Evolutionary conservation across 2,888 invertebrate genomes (phyloP), one percentile per base, ranked within the genome.

Genomic region (Argyra leucocephala): DNA sequence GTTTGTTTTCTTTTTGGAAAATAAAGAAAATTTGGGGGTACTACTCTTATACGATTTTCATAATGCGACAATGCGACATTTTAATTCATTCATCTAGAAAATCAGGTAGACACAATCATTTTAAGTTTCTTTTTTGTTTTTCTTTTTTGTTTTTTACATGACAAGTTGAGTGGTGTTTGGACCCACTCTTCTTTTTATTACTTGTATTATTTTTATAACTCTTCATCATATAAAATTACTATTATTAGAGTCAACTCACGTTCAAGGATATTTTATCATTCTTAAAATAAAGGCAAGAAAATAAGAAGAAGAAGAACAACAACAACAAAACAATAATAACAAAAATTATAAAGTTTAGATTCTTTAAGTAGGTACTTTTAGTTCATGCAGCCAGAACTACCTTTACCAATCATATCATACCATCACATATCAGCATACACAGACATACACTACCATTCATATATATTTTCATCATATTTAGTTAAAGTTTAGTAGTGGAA

Each of bases 31-130:
- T 48, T 48, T 18, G 48, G 48, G n/a, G n/a, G n/a, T n/a, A n/a
- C n/a, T 48, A 5, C 18, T 1, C 48, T 48, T 18, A 48, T 48
- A 48, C 48, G 48, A 48, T 48, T 48, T 48, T 48, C 48, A 48
- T 48, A 48, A 48, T 48, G 48, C 48, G 48, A 48, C 48, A 48
- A 48, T 48, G 48, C 48, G 48, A n/a, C n/a, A 48, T 48, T 48
- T n/a, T 48, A 48, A 48, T 48, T 48, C 48, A 48, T 48, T 18
- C 48, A 48, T 48, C 48, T 18, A 48, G 48, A 48, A 48, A 48
- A 48, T 48, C 48, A 48, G 48, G 48, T 48, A 48, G 48, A 48
- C 48, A 48, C 48, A 48, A 48, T 48, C 48, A 48, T 48, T 48
- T 48, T 31, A 31, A 31, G 31, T 31, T 31, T 31, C 12, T 31